Percentiles rank a stretch among this genome's conserved stretches.
Conservation (phyloP, 53 echinoderm and acorn worm genomes). For the Echinometra lucunter region DNA sequence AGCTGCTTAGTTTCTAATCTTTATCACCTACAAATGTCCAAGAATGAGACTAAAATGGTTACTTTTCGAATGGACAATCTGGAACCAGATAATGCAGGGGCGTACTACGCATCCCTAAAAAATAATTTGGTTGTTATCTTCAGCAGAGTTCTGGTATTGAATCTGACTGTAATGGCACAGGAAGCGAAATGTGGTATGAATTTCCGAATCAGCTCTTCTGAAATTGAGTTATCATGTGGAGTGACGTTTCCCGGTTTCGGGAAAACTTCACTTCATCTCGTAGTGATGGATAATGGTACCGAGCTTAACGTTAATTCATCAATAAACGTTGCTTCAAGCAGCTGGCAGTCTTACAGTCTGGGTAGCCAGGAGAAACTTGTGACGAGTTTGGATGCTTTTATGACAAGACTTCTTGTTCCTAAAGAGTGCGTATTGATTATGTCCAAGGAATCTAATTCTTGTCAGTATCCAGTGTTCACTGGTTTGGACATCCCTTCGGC, state of each 20-base stretch:
- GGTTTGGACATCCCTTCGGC: too few relatives aligned
- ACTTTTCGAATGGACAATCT: background rate
- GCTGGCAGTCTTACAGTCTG: background rate
- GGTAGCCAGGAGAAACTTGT: background rate
- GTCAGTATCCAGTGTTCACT: background rate
- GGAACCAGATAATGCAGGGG: background rate
- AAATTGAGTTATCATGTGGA: background rate
- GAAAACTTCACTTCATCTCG: background rate
- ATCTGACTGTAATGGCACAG: background rate
- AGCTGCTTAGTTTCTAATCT: background rate
- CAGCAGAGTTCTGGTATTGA: background rate
- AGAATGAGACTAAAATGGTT: background rate
- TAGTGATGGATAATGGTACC: background rate
- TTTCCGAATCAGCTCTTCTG: background rate
- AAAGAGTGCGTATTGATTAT: background rate
- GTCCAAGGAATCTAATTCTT: background rate
- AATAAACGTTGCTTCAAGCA: background rate
- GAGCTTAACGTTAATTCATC: background rate
- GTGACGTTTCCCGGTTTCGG: background rate
- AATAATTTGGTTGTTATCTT: background rate
- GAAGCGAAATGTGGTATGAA: background rate
- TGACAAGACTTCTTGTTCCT: background rate
- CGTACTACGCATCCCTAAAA: background rate
- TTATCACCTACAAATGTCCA: background rate
- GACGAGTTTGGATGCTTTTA: background rate